Evolutionary conservation across 2,113 vertebrate genomes (phyloP).

Genomic region (Aphyosemion australe): DNA sequence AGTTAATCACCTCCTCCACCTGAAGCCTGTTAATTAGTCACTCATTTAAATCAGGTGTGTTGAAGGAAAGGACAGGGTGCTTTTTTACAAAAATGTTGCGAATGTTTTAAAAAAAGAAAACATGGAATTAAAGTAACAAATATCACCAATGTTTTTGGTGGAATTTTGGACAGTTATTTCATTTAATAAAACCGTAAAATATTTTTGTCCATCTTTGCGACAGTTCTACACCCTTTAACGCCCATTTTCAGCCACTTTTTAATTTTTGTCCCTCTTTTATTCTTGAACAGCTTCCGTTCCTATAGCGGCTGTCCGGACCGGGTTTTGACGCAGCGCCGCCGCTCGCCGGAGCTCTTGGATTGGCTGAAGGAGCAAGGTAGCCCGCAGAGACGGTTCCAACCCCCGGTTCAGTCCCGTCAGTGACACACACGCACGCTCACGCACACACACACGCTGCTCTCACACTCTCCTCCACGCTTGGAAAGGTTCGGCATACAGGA

Average conservation of each 20-base stretch:
- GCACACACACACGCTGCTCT: conserved; percentile 11
- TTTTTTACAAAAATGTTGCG: too few relatives aligned
- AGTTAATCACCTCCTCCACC: too few relatives aligned
- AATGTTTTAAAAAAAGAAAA: too few relatives aligned
- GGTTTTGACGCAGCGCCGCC: conserved; percentile 72
- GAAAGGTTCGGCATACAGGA: conserved; percentile 32
- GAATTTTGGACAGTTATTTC: too few relatives aligned
- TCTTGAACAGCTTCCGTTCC: conserved; percentile 61
- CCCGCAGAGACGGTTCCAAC: conserved; percentile 69
- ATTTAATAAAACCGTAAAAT: too few relatives aligned
- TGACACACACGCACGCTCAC: conserved; percentile 60
- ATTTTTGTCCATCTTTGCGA: too few relatives aligned
- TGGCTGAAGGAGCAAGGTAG: conserved; percentile 75
- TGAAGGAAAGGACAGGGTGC: too few relatives aligned
- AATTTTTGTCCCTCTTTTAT: too few relatives aligned
- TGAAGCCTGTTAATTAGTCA: too few relatives aligned
- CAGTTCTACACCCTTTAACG: neutral
- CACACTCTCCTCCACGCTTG: conserved; percentile 30
- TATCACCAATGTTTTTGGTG: too few relatives aligned
- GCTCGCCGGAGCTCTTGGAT: conserved; percentile 70
- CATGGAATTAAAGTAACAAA: too few relatives aligned
- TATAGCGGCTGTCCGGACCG: conserved; percentile 57
- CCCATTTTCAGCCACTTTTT: neutral
- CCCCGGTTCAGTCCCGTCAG: conserved; percentile 64
- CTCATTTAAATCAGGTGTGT: too few relatives aligned